Evolutionary conservation across 2,113 vertebrate genomes (phyloP).

Genomic region (Cephalophus harveyi): DNA sequence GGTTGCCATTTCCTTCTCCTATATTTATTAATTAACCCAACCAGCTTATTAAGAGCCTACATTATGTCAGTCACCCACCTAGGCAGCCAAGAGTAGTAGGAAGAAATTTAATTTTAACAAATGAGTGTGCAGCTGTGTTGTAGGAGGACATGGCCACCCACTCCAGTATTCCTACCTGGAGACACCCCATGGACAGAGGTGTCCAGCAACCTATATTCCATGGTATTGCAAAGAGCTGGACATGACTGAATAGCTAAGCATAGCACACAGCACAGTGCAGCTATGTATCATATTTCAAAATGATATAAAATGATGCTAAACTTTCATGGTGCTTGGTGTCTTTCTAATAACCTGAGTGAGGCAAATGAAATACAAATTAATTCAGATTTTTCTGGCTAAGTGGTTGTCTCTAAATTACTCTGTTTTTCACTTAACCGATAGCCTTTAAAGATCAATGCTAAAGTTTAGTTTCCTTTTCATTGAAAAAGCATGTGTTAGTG

Average conservation of each 20-base stretch:
- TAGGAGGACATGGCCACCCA: neutral
- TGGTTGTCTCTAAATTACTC: neutral
- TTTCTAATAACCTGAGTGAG: neutral
- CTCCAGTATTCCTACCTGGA: neutral
- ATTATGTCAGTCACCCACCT: neutral
- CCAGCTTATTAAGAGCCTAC: neutral
- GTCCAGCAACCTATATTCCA: neutral
- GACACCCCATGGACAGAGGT: neutral
- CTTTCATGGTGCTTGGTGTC: neutral
- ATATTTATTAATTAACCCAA: neutral
- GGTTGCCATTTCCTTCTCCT: no score
- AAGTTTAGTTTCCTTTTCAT: neutral
- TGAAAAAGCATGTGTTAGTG: neutral
- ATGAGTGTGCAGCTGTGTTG: neutral
- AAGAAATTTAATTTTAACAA: neutral
- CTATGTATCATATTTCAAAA: neutral
- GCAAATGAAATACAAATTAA: neutral
- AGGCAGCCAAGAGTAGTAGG: neutral
- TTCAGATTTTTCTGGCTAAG: neutral
- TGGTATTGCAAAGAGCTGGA: neutral
- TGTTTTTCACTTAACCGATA: neutral
- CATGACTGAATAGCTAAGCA: neutral
- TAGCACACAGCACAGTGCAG: neutral
- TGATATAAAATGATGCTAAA: neutral
- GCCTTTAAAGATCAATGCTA: neutral